These are phyloP conservation scores for Xylota sylvarum DNA, from an alignment of 2,888 invertebrate genomes.

Conservation along the genomic window DNA sequence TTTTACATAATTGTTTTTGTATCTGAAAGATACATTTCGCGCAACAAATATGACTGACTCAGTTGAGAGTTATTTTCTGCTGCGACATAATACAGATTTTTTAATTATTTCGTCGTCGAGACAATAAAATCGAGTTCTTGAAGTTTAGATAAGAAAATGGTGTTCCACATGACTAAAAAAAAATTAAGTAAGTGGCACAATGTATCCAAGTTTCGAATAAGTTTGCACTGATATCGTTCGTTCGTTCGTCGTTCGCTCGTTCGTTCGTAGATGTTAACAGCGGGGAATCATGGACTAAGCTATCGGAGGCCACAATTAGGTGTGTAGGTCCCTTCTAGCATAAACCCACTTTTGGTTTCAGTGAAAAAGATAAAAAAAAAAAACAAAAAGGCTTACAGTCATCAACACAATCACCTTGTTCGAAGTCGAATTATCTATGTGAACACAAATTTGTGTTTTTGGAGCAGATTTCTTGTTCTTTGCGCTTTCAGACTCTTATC, in stretches of 20 bases:
- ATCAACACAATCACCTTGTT: neutral
- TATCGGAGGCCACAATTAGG: neutral
- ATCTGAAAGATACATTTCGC: conserved; percentile 25
- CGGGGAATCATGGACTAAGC: neutral
- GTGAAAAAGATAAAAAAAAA: neutral
- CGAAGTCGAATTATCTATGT: neutral
- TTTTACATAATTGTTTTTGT: conserved; percentile 17
- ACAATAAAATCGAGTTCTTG: conserved; percentile 18
- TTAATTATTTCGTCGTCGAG: neutral
- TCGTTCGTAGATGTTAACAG: neutral
- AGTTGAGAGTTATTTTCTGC: conserved; percentile 27
- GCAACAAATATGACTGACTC: neutral
- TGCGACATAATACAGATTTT: neutral
- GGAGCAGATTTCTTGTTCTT: conserved; percentile 33
- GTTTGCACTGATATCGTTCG: conserved; percentile 18
- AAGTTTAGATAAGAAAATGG: conserved; percentile 31
- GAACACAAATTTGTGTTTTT: conserved; percentile 2
- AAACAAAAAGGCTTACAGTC: no score
- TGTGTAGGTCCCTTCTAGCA: neutral
- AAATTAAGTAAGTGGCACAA: conserved; percentile 10
- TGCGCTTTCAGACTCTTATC: conserved; percentile 46
- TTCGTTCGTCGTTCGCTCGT: no score
- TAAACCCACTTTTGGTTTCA: conserved; percentile 4
- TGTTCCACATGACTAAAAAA: conserved; percentile 6
- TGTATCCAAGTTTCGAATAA: conserved; percentile 5